A percentile compares a stretch with the other conserved stretches of the same genome.
phyloP scores from a whole-genome alignment of 2,888 invertebrate genomes.

The Hirtodrosophila cameraria region DNA sequence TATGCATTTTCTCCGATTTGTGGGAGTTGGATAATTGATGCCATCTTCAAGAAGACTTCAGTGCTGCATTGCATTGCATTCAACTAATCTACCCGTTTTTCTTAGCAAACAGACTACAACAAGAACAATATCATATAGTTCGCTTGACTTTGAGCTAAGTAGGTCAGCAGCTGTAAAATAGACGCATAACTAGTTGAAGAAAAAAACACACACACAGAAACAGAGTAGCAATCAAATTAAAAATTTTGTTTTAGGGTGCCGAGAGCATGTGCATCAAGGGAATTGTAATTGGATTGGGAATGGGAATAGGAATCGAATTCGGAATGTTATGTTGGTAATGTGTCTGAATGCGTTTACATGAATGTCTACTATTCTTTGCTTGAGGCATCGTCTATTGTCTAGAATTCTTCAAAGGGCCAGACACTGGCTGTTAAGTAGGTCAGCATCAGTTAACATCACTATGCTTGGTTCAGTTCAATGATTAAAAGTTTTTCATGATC shows the following conservation, averaged over 20 bases:
- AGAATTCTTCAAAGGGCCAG: slow-evolving; percentile 52
- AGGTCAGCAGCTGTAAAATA: slow-evolving; percentile 76
- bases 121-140: slow-evolving; percentile 50
- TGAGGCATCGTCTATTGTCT: slow-evolving; percentile 34
- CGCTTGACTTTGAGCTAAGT: slow-evolving; percentile 73
- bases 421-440: slow-evolving; percentile 62
- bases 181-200: slow-evolving; percentile 39
- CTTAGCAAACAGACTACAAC: slow-evolving; percentile 18
- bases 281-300: slow-evolving; percentile 27
- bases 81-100: neutral
- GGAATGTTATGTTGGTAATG: slow-evolving; percentile 20
- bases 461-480: slow-evolving; percentile 9
- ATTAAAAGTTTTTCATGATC: slow-evolving; percentile 36
- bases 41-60: too few species aligned
- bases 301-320: neutral
- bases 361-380: slow-evolving; percentile 45
- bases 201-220: slow-evolving; percentile 25
- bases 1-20: too few species aligned
- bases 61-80: neutral
- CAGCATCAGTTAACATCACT: slow-evolving; percentile 38
- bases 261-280: slow-evolving; percentile 39
- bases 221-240: slow-evolving; percentile 43
- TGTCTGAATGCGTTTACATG: slow-evolving; percentile 39
- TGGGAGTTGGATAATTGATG: too few species aligned
- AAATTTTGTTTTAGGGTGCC: slow-evolving; percentile 6